Evolutionary conservation across 2,113 vertebrate genomes (phyloP).

Genomic region (Scortum barcoo): DNA sequence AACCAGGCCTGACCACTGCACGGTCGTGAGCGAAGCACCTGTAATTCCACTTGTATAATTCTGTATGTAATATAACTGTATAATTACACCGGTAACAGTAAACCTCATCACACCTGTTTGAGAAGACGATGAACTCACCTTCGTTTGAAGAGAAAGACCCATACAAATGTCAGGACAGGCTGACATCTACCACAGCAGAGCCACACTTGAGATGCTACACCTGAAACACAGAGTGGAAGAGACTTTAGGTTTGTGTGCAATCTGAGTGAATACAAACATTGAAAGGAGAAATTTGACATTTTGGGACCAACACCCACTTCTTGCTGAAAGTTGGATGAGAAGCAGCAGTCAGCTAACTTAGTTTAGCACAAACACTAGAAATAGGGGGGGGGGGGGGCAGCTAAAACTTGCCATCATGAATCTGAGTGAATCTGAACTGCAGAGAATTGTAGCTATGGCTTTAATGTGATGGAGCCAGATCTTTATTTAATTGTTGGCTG

Average conservation of each 20-base stretch:
- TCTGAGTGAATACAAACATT: background rate
- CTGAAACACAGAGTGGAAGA: conserved; percentile 59
- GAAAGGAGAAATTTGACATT: conserved; percentile 1
- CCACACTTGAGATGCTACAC: conserved; percentile 44
- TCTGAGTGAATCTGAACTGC: background rate
- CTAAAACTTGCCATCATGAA: too few relatives aligned
- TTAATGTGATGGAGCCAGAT: conserved; percentile 3
- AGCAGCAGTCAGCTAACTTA: too few relatives aligned
- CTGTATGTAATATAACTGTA: too few relatives aligned
- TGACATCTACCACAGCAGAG: conserved; percentile 69
- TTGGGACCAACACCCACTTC: background rate
- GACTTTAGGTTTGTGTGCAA: background rate
- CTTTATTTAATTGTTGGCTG: background rate
- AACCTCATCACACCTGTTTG: background rate
- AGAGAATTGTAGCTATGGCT: background rate
- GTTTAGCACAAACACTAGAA: too few relatives aligned
- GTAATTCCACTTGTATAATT: too few relatives aligned
- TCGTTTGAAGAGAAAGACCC: conserved; percentile 72
- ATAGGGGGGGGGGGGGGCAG: too few relatives aligned
- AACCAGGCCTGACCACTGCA: background rate
- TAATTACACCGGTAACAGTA: conserved; percentile 12
- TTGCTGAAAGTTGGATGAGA: background rate
- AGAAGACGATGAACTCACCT: conserved; percentile 67
- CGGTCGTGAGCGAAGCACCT: background rate
- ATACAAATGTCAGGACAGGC: conserved; percentile 74